Evolutionary conservation across 2,113 vertebrate genomes (phyloP), one percentile per base, ranked within the genome.

Genomic region (Scartelaos histophorus): DNA sequence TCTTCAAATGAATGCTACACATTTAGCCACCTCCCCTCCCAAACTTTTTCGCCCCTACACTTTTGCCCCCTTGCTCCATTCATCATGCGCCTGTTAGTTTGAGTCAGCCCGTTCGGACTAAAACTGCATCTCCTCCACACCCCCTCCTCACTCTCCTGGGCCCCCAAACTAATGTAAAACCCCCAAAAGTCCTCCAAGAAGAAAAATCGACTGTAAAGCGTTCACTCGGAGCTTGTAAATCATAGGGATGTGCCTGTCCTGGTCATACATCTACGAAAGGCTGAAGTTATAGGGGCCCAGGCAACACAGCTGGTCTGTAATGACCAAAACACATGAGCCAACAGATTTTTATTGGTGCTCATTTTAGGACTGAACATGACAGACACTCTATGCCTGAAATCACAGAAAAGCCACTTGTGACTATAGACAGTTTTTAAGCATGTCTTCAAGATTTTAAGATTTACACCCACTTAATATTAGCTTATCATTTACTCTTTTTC

Each of bases 51-150:
- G 62, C 78, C 49, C 79, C 69, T 57, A 49, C 61, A 16, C 85
- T 85, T 70, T 77, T 84, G 80, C 78, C 81, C 82, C 79, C 25
- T 0, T 34, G 66, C 60, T 74, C 78, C 88, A 91, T 92, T 90
- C 85, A 91, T 91, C 92, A 92, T 81, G 71, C 70, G 58, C 15
- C 67, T 71, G 80, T 73, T 22, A 71, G 65, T 71, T 74, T 83
- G 87, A 85, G 66, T 90, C 80, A 82, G 70, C 73, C 67, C 22
- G 54, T 72, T 81, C 85, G 85, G 90, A 91, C 82, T 90, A 88
- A 81, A 80, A 70, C 76, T 75, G 61, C 25, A 7, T 17, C 51
- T 22, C 61, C 62, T 34, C 58, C 1, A 10, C 66, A 45, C 62
- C 45, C 54, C 77, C 73, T 2, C 66, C 46, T 61, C 69, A 34